Evolutionary conservation across 2,113 vertebrate genomes (phyloP).

Genomic region (Tachysurus fulvidraco): DNA sequence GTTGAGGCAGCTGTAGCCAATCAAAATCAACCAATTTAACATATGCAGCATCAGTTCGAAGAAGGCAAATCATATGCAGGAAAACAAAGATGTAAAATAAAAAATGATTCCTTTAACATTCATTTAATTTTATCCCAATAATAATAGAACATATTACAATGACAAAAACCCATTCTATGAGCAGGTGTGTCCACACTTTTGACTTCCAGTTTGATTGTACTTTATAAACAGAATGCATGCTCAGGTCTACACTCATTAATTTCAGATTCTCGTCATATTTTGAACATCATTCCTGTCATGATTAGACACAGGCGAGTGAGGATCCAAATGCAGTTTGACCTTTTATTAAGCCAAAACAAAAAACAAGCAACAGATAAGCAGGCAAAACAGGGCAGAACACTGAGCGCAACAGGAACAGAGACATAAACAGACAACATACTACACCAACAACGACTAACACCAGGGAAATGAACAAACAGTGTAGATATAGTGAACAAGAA

Average conservation of each 20-base stretch:
- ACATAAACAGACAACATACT: too few species aligned
- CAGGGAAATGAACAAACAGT: too few species aligned
- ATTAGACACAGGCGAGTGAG: too few species aligned
- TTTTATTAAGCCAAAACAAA: too few species aligned
- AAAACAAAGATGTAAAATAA: neutral
- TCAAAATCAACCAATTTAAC: neutral
- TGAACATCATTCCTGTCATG: neutral
- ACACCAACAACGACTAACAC: too few species aligned
- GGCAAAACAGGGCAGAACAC: too few species aligned
- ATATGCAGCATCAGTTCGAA: neutral
- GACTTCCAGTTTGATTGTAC: neutral
- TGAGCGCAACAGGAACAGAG: too few species aligned
- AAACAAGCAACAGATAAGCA: too few species aligned
- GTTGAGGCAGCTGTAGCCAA: neutral
- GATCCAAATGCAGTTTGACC: too few species aligned
- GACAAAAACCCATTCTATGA: neutral
- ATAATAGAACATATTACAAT: neutral
- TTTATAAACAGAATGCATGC: neutral
- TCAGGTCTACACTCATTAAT: neutral
- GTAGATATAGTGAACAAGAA: too few species aligned
- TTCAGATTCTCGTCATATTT: neutral
- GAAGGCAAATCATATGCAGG: neutral
- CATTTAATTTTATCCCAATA: neutral
- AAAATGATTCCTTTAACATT: neutral
- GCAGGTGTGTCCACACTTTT: neutral